phyloP scores from a whole-genome alignment of 2,888 invertebrate species.

The Operophtera brumata region DNA sequence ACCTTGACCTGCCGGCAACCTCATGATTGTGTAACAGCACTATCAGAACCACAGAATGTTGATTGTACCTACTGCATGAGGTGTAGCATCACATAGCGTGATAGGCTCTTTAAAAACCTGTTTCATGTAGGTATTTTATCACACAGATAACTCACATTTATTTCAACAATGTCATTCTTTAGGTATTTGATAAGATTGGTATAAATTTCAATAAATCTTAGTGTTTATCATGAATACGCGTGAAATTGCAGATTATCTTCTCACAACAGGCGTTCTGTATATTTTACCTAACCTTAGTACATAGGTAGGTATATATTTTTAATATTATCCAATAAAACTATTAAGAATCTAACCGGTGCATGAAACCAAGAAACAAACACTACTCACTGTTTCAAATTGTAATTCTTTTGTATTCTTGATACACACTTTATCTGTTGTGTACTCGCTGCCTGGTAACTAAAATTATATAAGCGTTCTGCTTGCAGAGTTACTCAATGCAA shows the following conservation, averaged over 20 bases:
- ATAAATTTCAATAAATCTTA: too few relatives aligned
- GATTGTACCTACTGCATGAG: neutral
- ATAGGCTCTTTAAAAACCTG: neutral
- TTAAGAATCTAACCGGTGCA: constrained; percentile 1
- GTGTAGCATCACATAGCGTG: neutral
- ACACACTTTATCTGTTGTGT: neutral
- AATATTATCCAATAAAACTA: too few relatives aligned
- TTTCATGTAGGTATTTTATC: neutral
- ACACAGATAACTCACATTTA: neutral
- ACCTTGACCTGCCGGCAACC: constrained; percentile 27
- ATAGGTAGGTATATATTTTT: too few relatives aligned
- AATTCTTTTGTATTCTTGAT: neutral
- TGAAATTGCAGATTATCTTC: too few relatives aligned
- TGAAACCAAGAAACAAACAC: constrained; percentile 6
- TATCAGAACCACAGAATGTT: constrained; percentile 6
- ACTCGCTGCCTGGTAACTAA: neutral
- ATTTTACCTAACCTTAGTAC: too few relatives aligned
- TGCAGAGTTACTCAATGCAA: too few relatives aligned
- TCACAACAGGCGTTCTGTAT: too few relatives aligned
- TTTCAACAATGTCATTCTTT: too few relatives aligned
- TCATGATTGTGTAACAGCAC: constrained; percentile 18
- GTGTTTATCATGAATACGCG: too few relatives aligned
- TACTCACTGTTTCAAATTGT: neutral
- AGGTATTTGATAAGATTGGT: too few relatives aligned
- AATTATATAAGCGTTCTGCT: too few relatives aligned